Evolutionary conservation across 2,888 invertebrate species (phyloP), one percentile per base, ranked within the genome.

Genomic region (Thymelicus sylvestris): DNA sequence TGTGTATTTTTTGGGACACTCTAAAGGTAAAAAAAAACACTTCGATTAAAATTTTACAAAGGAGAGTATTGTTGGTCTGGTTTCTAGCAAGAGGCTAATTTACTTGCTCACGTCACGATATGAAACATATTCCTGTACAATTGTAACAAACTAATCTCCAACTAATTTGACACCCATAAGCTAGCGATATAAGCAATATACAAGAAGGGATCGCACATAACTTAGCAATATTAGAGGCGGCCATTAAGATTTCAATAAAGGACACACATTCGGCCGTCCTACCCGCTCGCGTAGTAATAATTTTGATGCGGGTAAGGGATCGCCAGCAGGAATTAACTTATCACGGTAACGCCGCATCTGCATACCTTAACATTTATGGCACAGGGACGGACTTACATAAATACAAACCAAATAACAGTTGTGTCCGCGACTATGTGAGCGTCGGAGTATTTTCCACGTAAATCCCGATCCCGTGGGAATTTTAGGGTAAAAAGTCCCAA

Each of bases 281-380:
- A 31, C 31, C 31, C 1, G 31, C 31, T 31, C 31, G 31, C 76
- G 79, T 86, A 82, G 89, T 91, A 91, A 91, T 90, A 87, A 91
- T 90, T 91, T 88, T 91, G 92, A 92, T 91, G 88, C 88, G 92
- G 92, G 92, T 92, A 86, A 86, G 90, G 92, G 91, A 89, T 89
- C 85, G 83, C 89, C 91, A 84, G 84, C 81, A 88, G 88, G 92
- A 90, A 93, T 93, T 93, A 93, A 93, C 92, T 93, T 93, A 93
- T 93, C 93, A 93, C 92, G 80, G 86, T 82, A 77, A 84, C 76
- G 79, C 87, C 90, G 87, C 88, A 91, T 91, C 92, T 92, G 93
- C 93, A 93, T 93, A 93, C 92, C 93, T 93, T 91, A 85, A 88
- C 90, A 89, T 91, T 92, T 89, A 88, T 87, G 81, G 75, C 67